Base-by-base conservation (phyloP, 1,140 invertebrate genomes). In the Lepidurus apus region DNA sequence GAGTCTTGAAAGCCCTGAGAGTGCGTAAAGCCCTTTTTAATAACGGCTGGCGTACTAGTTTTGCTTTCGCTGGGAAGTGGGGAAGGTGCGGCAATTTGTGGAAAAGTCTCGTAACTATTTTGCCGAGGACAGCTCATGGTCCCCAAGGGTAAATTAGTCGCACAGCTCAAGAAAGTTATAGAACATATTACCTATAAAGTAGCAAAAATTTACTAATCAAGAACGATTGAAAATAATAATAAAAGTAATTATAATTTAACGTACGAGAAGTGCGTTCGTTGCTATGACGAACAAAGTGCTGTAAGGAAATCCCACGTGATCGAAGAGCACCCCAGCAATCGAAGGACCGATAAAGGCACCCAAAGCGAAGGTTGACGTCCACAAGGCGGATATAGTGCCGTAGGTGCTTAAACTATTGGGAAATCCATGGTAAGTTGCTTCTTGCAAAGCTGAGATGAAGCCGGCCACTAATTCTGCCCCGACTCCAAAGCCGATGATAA, bases 301-400 rank as follows among this genome's bases (percentile, higher is more conserved):
- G 80, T 89, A 88, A 78, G 88, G 83, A 83, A 94, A 95, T 1
- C 91, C 91, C 65, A 92, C 88, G 75, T 85, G 87, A 81, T 95
- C 92, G 79, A 91, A 90, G 0, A 95, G 86, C 53, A 93, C 88
- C 8, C 93, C 93, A 44, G 91, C 92, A 0, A 93, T 86, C 1
- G 91, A 92, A 1, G 93, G 93, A 0, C 93, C 93, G 42, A 94
- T 90, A 84, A 94, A 94, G 42, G 92, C 92, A n/a, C 93, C 93
- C 0, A 95, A 85, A 2, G 94, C 93, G 83, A 94, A 94, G 0
- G 91, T 90, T 11, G 93, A 94, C 0, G 93, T 94, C 92, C 93
- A 95, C 65, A 95, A 86, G 1, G 92, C 93, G 4, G 93, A 95
- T 74, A 95, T 91, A 42, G 95, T 84, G 0, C 93, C 93, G 80